These are phyloP conservation scores for Paedocypris sp. DNA, from an alignment of 2,113 vertebrate genomes.

Conservation along the genomic window DNA sequence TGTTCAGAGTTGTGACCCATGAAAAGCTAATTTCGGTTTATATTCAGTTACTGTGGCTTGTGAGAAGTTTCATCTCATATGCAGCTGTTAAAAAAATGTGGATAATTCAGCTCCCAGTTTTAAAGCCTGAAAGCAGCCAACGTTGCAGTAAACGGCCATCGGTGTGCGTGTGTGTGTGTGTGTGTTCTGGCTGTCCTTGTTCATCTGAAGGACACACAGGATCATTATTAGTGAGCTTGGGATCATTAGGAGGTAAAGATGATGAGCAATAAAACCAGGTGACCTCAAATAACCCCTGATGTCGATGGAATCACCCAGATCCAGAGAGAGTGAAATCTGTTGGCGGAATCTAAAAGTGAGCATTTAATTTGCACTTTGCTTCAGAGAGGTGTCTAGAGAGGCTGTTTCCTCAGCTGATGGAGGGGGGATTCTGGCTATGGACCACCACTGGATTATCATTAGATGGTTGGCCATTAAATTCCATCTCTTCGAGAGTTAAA, in stretches of 20 bases:
- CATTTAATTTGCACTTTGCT: too few species aligned
- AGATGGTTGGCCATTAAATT: too few species aligned
- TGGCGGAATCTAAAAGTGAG: too few species aligned
- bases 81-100: neutral
- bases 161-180: neutral
- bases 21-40: neutral
- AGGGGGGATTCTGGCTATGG: too few species aligned
- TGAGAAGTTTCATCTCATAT: neutral
- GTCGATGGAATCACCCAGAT: constrained; percentile 17
- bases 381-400: too few species aligned
- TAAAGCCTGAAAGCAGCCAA: neutral
- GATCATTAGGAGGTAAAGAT: constrained; percentile 32
- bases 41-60: neutral
- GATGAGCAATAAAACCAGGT: constrained; percentile 34
- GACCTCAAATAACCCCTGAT: constrained; percentile 26
- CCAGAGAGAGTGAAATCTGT: neutral
- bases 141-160: constrained; percentile 7
- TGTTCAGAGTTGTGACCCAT: too few species aligned
- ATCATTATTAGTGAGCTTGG: constrained; percentile 37
- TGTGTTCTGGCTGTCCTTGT: constrained; percentile 30
- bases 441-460: too few species aligned
- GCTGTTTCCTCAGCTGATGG: too few species aligned
- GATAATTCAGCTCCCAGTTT: neutral
- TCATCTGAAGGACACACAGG: constrained; percentile 36
- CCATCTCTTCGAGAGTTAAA: too few species aligned